Base-by-base conservation (phyloP, 2,888 invertebrate genomes). In the Drosophila demipolita region DNA sequence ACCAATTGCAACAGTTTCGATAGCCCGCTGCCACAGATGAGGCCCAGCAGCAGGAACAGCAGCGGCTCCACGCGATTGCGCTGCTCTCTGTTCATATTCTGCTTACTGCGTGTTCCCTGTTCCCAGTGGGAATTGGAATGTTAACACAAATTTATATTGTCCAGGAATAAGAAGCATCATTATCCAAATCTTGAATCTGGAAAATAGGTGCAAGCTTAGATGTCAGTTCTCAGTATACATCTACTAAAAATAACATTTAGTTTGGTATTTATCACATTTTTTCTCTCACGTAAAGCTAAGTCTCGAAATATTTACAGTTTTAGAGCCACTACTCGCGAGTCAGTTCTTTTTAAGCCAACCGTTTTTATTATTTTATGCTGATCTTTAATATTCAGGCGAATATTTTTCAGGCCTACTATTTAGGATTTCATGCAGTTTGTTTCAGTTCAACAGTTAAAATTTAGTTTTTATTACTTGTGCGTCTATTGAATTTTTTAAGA, bases 11-110 rank as follows among this genome's bases (percentile, higher is more conserved):
- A 38, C 8, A 92, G 68, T 60, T 83, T 88, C 15, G 92, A 91
- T 23, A 92, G 59, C 6, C 81, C 72, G 38, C 89, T 79, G 15
- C 92, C 92, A 64, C 89, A 82, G 26, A 88, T 71, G 49, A 92
- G 66, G 11, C 92, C 92, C 23, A 88, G 53, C 36, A 91, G 66
- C 11, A 92, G 66, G 59, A 88, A 83, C 8, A 84, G 54, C 40
- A 91, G 33, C 32, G 88, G 66, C 64, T 90, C 83, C 42, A 80
- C 8, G 32, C 66, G 73, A 35, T 80, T 77, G 20, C 74, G 70
- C 8, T 82, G 71, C 23, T 62, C 75, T 5, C 74, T 59, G 42
- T 48, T 67, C 75, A 75, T 80, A 29, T 7, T 52, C 2, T n/a
- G 36, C 17, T 7, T 26, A 38, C 36, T 38, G 4, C 8, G 38